These are phyloP conservation scores for Deroptyus accipitrinus DNA, from an alignment of 2,113 vertebrate species.

Conservation along the genomic window DNA sequence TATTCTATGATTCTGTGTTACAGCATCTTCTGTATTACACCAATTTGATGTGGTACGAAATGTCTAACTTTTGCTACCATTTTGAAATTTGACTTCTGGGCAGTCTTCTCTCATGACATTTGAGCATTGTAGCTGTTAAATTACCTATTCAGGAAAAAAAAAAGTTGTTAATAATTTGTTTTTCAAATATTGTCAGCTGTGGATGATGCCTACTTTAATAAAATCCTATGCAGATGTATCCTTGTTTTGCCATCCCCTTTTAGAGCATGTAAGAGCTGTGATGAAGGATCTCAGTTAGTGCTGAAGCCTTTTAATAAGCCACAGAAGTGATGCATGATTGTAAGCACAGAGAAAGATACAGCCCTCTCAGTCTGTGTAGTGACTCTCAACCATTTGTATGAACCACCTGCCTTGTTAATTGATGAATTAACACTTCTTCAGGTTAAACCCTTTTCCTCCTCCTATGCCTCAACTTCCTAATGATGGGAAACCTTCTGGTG, in stretches of 20 bases:
- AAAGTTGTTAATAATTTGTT: slow-evolving; percentile 17
- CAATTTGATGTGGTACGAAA: not conserved
- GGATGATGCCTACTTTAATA: slow-evolving; percentile 45
- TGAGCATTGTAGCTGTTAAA: not conserved
- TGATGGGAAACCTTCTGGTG: not conserved
- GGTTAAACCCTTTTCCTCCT: not conserved
- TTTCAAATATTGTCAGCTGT: not conserved
- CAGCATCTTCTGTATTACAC: not conserved
- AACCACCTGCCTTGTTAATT: not conserved
- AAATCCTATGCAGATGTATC: slow-evolving; percentile 11
- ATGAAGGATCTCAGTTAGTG: not conserved
- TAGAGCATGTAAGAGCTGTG: not conserved
- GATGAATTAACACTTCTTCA: not conserved
- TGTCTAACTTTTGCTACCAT: not conserved
- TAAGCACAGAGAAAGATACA: not conserved
- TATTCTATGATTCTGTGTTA: not conserved
- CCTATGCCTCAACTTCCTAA: not conserved
- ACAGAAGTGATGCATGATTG: not conserved
- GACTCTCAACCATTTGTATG: not conserved
- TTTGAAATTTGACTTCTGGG: not conserved
- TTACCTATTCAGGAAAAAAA: not conserved
- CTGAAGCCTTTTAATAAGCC: not conserved
- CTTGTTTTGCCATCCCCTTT: not conserved
- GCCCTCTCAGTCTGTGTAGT: not conserved
- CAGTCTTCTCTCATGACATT: not conserved